Evolutionary conservation across 2,113 vertebrate species (phyloP).

Genomic region (Ctenomys sociabilis): DNA sequence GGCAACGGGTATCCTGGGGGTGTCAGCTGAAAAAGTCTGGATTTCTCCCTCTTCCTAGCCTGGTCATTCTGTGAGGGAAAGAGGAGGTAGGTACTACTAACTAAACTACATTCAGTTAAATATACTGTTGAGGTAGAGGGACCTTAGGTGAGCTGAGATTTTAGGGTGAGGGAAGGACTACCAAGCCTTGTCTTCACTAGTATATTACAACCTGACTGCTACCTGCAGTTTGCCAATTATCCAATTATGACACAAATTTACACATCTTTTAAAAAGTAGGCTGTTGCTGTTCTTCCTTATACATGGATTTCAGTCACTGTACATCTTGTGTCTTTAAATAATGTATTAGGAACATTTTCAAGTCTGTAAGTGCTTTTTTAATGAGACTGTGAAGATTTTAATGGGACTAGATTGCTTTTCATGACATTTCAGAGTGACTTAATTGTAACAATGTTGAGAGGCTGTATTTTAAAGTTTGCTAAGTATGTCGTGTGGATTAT

Average conservation of each 20-base stretch:
- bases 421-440: slow-evolving; percentile 93
- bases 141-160: slow-evolving; percentile 44
- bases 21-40: slow-evolving; percentile 1
- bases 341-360: slow-evolving; percentile 92
- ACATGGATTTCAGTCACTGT: slow-evolving; percentile 88
- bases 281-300: slow-evolving; percentile 85
- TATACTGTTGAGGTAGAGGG: background rate
- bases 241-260: slow-evolving; percentile 85
- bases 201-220: slow-evolving; percentile 78
- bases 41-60: background rate
- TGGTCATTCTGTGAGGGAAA: background rate
- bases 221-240: slow-evolving; percentile 85
- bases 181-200: slow-evolving; percentile 20
- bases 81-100: background rate
- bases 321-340: slow-evolving; percentile 92
- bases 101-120: background rate
- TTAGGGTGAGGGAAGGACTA: background rate
- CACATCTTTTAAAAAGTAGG: slow-evolving; percentile 79
- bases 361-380: slow-evolving; percentile 92
- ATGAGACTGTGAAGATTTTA: slow-evolving; percentile 93
- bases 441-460: slow-evolving; percentile 91
- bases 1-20: slow-evolving; percentile 35
- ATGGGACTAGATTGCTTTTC: slow-evolving; percentile 93
- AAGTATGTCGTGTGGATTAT: slow-evolving; percentile 87
- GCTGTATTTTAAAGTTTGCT: slow-evolving; percentile 90